Percentiles rank a stretch among this genome's conserved stretches.
phyloP scores from a whole-genome alignment of 1,140 invertebrate species.

The Lepidurus arcticus region DNA sequence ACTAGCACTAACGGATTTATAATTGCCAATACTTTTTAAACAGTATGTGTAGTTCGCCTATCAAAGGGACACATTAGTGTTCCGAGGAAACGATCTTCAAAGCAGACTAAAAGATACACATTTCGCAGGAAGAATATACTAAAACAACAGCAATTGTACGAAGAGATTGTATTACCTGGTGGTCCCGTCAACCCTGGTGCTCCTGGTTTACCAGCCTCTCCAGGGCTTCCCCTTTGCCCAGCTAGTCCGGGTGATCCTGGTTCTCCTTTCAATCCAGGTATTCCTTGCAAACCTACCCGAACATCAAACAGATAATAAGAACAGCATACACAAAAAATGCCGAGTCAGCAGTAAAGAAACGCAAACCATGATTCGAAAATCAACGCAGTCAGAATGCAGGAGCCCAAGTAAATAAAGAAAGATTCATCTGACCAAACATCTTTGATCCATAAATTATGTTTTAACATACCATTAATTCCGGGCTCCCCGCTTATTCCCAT shows the following conservation, averaged over 20 bases:
- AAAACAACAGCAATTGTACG: not conserved
- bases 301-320: not conserved
- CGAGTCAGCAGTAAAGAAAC: not conserved
- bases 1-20: no score
- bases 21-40: no score
- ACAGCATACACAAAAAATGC: not conserved
- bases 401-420: not conserved
- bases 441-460: not conserved
- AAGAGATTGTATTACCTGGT: not conserved
- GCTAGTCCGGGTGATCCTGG: not conserved
- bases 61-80: no score
- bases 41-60: no score
- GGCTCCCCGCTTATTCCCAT: not conserved
- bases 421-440: not conserved
- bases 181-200: not conserved
- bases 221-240: not conserved
- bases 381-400: not conserved
- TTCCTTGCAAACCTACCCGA: not conserved
- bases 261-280: not conserved
- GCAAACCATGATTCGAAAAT: not conserved
- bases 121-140: not conserved
- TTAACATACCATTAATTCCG: constrained; percentile 4
- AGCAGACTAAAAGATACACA: no score
- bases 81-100: no score
- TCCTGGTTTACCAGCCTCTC: not conserved